phyloP scores from a whole-genome alignment of 2,888 invertebrate genomes.

The Ectobius pallidus region DNA sequence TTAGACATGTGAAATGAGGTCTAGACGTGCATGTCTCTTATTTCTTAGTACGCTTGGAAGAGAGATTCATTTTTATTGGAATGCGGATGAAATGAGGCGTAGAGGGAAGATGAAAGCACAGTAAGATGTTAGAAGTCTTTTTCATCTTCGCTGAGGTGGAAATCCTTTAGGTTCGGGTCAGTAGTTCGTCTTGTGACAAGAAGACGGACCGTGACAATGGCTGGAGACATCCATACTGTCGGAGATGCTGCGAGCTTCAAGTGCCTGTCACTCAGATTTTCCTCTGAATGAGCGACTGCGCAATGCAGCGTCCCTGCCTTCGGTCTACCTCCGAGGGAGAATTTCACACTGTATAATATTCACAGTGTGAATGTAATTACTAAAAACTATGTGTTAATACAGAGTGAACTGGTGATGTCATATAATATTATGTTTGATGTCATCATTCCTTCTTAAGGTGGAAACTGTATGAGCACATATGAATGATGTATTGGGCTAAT shows the following conservation, averaged over 20 bases:
- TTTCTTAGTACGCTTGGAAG: too few species aligned
- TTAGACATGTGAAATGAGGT: too few species aligned
- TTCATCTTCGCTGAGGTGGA: constrained; percentile 20
- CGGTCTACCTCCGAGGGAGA: too few species aligned
- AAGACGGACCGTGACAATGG: neutral
- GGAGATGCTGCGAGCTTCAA: neutral
- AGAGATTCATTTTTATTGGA: neutral
- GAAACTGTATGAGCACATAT: too few species aligned
- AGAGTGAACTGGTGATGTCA: too few species aligned
- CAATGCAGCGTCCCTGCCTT: neutral
- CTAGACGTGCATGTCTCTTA: too few species aligned
- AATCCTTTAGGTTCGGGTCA: constrained; percentile 24
- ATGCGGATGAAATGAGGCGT: neutral
- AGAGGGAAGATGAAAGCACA: neutral
- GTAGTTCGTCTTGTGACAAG: neutral
- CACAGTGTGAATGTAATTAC: too few species aligned
- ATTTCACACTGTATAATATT: too few species aligned
- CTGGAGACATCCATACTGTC: neutral
- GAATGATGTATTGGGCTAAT: too few species aligned
- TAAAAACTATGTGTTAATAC: too few species aligned
- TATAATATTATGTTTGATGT: too few species aligned
- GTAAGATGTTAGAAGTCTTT: neutral
- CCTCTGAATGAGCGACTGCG: neutral
- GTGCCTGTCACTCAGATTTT: constrained; percentile 16
- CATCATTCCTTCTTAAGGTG: too few species aligned